Evolutionary conservation across 1,140 invertebrate species (phyloP), one percentile per base, ranked within the genome.

Genomic region (Plodia interpunctella): DNA sequence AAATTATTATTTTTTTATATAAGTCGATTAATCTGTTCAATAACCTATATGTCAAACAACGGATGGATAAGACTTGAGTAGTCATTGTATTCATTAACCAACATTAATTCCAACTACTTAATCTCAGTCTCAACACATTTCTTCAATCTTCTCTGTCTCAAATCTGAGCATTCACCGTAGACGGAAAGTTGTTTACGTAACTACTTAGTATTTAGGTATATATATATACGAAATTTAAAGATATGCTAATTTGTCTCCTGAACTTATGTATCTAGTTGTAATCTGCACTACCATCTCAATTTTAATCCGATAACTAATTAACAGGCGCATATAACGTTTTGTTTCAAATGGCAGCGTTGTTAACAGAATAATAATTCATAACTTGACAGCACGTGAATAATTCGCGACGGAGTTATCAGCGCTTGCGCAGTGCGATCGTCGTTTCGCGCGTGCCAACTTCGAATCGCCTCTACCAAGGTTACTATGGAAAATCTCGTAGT

Each of bases 361-460:
- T 78, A 75, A 75, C 72, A 72, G 72, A 73, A 80, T 76, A 75
- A 80, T 77, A 81, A 85, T 81, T 83, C 71, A 81, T 81, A 82
- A 80, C 78, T 83, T 82, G 76, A 78, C 78, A 82, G 77, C 79
- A 77, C 70, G 76, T 76, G 76, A 82, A 82, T 83, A 76, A 80
- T 85, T 83, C 76, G 80, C 78, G 78, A 72, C 69, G 68, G 69
- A 65, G 70, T 71, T 83, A 83, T 83, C 80, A 76, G 64, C 60
- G 74, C 74, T 77, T 81, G 80, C 76, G 80, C 74, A 76, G 70
- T 76, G 72, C 66, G 70, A 65, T 62, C 70, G 68, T 66, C 64
- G 71, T 66, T 66, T 65, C 79, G 80, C 83, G 79, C 80, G 81
- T 80, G 83, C 80, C 77, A 68, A 63, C 63, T 71, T 56, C 61